Evolutionary conservation across 2,888 invertebrate species (phyloP).

Genomic region (Epinotia nisella): DNA sequence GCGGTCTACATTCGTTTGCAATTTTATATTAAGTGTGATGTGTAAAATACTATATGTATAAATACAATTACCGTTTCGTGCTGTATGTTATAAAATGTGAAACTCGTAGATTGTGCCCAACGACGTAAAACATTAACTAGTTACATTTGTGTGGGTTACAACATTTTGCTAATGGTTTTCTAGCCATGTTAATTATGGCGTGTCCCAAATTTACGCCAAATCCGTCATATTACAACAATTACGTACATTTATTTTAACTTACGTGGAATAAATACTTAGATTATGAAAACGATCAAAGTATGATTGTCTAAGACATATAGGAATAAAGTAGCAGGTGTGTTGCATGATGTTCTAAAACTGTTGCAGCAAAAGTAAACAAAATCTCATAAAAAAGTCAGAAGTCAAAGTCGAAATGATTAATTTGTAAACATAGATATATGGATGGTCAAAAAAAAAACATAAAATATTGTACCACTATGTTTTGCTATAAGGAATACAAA

Average conservation of each 20-base stretch:
- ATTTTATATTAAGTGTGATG: background rate
- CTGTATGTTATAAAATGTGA: conserved; percentile 38
- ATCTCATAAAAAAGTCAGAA: no score
- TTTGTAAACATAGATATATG: no score
- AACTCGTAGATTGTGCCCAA: conserved; percentile 43
- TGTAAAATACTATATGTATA: conserved; percentile 6
- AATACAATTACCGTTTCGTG: conserved; percentile 4
- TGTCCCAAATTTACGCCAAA: conserved; percentile 21
- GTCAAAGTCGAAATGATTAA: no score
- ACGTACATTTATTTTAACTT: background rate
- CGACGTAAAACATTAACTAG: conserved; percentile 29
- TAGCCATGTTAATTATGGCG: conserved; percentile 24
- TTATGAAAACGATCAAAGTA: background rate
- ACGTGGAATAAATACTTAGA: background rate
- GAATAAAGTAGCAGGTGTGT: background rate
- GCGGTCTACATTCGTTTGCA: background rate
- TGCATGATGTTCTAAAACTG: background rate
- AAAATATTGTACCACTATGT: no score
- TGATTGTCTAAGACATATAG: background rate
- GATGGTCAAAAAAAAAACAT: no score
- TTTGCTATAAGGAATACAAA: no score
- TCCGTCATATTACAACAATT: conserved; percentile 12
- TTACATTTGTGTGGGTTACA: conserved; percentile 37
- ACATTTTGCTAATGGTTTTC: conserved; percentile 33
- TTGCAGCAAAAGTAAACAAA: background rate